These are phyloP conservation scores for Brevimyrus niger DNA, from an alignment of 2,113 vertebrate species.

Conservation along the genomic window DNA sequence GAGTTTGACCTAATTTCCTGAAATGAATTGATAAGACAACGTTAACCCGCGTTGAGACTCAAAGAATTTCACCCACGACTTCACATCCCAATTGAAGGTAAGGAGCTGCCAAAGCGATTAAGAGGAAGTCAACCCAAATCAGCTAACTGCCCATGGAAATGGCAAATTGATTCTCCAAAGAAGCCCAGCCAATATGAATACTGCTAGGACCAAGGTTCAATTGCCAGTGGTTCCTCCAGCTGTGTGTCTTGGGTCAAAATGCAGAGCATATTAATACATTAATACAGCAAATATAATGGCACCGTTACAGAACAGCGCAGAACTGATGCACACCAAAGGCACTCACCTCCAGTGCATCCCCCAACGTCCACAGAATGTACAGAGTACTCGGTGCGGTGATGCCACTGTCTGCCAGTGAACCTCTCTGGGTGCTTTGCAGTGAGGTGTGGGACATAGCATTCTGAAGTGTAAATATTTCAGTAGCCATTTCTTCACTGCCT, in stretches of 20 bases:
- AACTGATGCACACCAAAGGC: not conserved
- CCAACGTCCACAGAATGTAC: not conserved
- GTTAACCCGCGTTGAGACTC: not conserved
- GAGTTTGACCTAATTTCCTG: not conserved
- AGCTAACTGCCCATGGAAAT: not conserved
- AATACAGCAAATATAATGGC: not conserved
- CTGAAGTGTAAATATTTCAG: not conserved
- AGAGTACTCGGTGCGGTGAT: not conserved
- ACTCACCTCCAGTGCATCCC: not conserved
- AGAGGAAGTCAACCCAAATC: not conserved
- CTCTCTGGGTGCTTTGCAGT: not conserved
- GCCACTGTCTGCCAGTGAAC: not conserved
- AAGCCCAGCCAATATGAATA: not conserved
- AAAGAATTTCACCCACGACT: not conserved
- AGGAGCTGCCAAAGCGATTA: not conserved
- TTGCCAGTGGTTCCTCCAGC: not conserved
- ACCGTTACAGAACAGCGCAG: not conserved
- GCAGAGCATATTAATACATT: not conserved
- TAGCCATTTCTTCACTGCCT: not conserved
- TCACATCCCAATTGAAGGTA: not conserved
- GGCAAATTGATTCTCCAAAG: not conserved
- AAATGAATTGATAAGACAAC: not conserved
- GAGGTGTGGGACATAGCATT: not conserved
- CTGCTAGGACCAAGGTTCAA: not conserved
- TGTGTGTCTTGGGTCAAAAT: not conserved